Evolutionary conservation across 2,888 invertebrate species (phyloP), one percentile per base, ranked within the genome.

Genomic region (Stramonita haemastoma): DNA sequence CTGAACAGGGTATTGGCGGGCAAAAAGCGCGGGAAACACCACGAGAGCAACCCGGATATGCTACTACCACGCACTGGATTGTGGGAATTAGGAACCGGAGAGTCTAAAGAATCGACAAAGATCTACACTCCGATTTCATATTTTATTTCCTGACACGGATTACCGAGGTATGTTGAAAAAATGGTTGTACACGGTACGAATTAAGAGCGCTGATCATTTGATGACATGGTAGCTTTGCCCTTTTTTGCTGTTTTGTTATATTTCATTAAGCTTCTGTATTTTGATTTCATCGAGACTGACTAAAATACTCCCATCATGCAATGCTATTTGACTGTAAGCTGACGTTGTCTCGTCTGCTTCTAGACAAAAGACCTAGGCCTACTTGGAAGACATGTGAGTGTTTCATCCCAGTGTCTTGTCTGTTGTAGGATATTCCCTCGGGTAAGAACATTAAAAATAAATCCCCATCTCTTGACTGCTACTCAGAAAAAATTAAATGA

Each of bases 281-380:
- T 32, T 34, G 26, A 22, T 22, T 32, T 26, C 0, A 13, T 46
- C 2, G 11, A 22, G 6, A 26, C 26, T 13, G 79, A 15, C 79
- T 34, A 15, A 17, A 32, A 17, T 83, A 29, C 15, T 34, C 81
- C 81, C 81, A 83, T 36, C 46, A 83, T 83, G 81, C 81, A 83
- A 83, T 83, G 81, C 26, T 83, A 26, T 36, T 8, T 36, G 81
- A 8, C 22, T 83, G 22, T 17, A 46, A 26, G 81, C 36, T 83
- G 81, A 83, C 81, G 81, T 83, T 83, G 46, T 83, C 81, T 36
- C 81, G 81, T 83, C 81, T 83, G 81, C 81, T 17, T 79, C 77
- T 2, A 26, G 5, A 46, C 36, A 83, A 26, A 83, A 83, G 46
- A 46, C 46, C 46, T 46, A 46, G 46, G 46, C 46, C 46, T 46